Evolutionary conservation across 1,140 invertebrate species (phyloP).

Genomic region (Acyrthosiphon pisum): DNA sequence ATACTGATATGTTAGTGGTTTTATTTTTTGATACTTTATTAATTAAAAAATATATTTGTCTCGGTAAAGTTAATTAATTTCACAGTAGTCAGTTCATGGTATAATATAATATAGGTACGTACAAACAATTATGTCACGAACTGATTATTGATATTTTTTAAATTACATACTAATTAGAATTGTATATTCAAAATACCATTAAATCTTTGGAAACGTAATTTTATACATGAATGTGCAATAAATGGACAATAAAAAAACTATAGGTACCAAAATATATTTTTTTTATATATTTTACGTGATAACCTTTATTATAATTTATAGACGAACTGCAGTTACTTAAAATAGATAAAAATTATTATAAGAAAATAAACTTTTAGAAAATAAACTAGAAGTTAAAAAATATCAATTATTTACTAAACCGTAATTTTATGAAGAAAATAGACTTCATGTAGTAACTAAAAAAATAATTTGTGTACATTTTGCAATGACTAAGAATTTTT

Average conservation of each 20-base stretch:
- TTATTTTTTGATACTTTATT: background rate
- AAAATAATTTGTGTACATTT: no score
- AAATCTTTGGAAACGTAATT: background rate
- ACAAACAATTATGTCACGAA: background rate
- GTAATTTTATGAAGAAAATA: no score
- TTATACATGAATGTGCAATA: background rate
- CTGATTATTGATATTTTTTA: background rate
- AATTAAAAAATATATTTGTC: conserved; percentile 11
- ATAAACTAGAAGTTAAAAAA: no score
- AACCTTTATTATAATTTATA: background rate
- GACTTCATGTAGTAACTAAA: no score
- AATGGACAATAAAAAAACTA: background rate
- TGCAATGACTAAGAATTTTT: background rate
- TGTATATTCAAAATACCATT: background rate
- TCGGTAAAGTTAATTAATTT: background rate
- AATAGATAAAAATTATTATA: no score
- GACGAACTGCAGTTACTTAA: background rate
- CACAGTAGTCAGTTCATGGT: background rate
- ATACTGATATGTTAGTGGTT: background rate
- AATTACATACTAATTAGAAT: background rate
- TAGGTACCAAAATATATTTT: background rate
- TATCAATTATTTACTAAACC: background rate
- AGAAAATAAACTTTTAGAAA: no score
- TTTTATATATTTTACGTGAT: no score
- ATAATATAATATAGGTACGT: background rate